phyloP scores from a whole-genome alignment of 1,140 invertebrate genomes.

The Scaptomyza pallida region DNA sequence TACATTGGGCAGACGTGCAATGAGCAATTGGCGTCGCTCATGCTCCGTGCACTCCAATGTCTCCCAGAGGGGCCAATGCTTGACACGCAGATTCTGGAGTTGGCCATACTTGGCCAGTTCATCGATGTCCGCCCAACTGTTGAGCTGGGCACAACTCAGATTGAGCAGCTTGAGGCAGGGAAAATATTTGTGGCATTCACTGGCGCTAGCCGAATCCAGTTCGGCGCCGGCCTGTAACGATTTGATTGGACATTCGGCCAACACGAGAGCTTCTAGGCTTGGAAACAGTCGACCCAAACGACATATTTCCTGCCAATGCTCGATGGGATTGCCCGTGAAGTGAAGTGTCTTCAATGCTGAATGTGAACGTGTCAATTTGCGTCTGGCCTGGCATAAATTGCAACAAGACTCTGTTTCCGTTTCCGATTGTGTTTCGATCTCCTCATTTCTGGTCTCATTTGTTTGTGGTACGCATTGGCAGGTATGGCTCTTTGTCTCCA shows the following conservation, averaged over 20 bases:
- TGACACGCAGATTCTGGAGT: constrained; percentile 92
- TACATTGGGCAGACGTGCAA: constrained; percentile 94
- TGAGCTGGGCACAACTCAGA: constrained; percentile 92
- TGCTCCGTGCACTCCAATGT: constrained; percentile 93
- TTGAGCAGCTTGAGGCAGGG: constrained; percentile 89
- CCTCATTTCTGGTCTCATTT: constrained; percentile 30
- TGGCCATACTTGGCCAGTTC: constrained; percentile 91
- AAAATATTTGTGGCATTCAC: constrained; percentile 85
- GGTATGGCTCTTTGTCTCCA: neutral
- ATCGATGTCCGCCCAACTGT: constrained; percentile 95
- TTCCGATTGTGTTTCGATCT: no score
- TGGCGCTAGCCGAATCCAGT: constrained; percentile 49
- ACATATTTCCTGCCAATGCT: constrained; percentile 91
- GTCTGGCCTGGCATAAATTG: constrained; percentile 26
- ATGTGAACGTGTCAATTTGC: constrained; percentile 84
- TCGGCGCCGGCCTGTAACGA: constrained; percentile 44
- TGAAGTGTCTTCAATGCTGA: constrained; percentile 89
- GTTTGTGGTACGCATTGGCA: constrained; percentile 52
- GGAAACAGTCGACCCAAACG: constrained; percentile 94
- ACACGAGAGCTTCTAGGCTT: constrained; percentile 91
- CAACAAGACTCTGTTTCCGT: constrained; percentile 24
- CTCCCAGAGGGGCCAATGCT: constrained; percentile 89
- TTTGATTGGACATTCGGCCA: constrained; percentile 91
- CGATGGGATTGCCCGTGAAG: constrained; percentile 93
- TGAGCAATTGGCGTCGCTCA: constrained; percentile 92